A percentile compares a stretch with the other conserved stretches of the same genome.
phyloP scores from a whole-genome alignment of 2,888 invertebrate genomes.

The Cheilosia vulpina region DNA sequence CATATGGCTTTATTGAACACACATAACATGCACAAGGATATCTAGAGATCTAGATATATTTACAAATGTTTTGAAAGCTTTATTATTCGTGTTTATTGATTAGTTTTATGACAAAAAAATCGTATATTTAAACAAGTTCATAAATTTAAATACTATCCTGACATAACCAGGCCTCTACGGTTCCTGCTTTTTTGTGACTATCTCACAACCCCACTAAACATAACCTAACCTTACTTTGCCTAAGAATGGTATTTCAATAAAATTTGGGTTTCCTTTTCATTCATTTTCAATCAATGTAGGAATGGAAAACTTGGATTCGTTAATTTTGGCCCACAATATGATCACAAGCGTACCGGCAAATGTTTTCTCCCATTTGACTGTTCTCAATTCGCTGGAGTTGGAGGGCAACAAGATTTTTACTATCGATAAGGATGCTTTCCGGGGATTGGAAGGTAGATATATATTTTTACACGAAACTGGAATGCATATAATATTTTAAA shows the following conservation, averaged over 20 bases:
- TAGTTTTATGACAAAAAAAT: no score
- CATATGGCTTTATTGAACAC: no score
- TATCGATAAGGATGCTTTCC: conserved; percentile 93
- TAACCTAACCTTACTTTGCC: no score
- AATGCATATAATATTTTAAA: neutral
- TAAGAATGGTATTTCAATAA: neutral
- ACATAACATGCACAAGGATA: no score
- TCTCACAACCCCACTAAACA: no score
- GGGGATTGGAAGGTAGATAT: conserved; percentile 92
- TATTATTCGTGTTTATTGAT: no score
- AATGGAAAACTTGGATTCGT: conserved; percentile 90
- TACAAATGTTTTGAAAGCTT: no score
- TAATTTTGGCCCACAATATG: conserved; percentile 94
- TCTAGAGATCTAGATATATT: no score
- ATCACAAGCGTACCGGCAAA: conserved; percentile 90
- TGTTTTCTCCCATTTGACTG: conserved; percentile 92
- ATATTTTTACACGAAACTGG: conserved; percentile 50
- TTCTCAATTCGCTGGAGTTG: conserved; percentile 93
- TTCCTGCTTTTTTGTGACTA: no score
- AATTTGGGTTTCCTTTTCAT: neutral
- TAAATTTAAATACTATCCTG: no score
- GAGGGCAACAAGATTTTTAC: conserved; percentile 93
- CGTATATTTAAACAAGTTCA: no score
- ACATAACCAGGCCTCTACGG: no score
- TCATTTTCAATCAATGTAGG: conserved; percentile 86